Evolutionary conservation across 1,140 invertebrate genomes (phyloP).

Genomic region (Zaprionus vittiger): DNA sequence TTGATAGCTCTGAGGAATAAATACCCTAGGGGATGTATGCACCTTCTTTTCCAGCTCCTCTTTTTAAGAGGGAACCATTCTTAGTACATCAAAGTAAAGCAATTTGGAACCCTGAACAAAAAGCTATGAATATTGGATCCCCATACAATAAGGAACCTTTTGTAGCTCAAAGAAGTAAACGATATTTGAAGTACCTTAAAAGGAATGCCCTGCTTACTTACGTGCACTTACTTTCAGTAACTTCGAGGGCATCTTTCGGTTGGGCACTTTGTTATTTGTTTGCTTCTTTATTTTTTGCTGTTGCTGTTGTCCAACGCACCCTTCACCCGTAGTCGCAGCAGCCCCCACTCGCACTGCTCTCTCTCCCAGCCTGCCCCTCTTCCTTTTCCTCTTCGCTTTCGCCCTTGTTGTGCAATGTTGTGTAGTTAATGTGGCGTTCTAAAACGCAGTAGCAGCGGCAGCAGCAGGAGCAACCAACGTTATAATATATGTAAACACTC

Average conservation of each 20-base stretch:
- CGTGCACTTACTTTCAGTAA: neutral
- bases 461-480: conserved; percentile 15
- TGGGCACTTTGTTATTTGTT: neutral
- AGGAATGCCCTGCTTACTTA: neutral
- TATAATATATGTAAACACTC: conserved; percentile 78
- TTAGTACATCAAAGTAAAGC: too few species aligned
- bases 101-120: too few species aligned
- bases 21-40: too few species aligned
- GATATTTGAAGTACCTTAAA: neutral
- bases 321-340: neutral
- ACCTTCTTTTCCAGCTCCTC: too few species aligned
- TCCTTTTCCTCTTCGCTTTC: neutral
- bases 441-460: conserved; percentile 63
- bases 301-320: conserved; percentile 10
- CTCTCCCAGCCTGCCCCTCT: too few species aligned
- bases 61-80: too few species aligned
- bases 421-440: conserved; percentile 78
- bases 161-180: too few species aligned
- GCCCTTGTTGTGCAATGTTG: conserved; percentile 59
- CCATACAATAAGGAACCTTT: too few species aligned
- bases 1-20: too few species aligned
- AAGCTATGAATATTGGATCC: too few species aligned
- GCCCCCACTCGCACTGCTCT: too few species aligned
- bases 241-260: conserved; percentile 1
- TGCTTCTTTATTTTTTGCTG: neutral